Evolutionary conservation across 2,797 vertebrate genomes (phyloP).

Genomic region (Semaprochilodus insignis): DNA sequence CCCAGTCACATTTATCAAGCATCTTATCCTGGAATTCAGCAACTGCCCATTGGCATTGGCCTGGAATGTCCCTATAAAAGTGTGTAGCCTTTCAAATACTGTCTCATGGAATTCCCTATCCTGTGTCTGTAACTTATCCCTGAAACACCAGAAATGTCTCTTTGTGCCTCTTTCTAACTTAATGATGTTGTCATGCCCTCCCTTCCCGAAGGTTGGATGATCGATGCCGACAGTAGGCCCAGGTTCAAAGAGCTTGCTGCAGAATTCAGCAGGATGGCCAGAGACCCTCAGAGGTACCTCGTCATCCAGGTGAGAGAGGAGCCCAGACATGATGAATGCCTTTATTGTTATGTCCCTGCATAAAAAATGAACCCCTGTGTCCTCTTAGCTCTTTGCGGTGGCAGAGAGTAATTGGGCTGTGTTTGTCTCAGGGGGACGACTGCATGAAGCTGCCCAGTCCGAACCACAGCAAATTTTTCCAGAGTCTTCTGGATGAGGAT

Average conservation of each 20-base stretch:
- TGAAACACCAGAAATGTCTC: neutral
- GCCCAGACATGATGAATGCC: neutral
- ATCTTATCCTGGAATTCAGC: neutral
- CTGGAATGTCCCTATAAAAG: no score
- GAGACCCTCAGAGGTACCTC: conserved; percentile 97
- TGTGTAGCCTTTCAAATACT: neutral
- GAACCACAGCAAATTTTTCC: conserved; percentile 97
- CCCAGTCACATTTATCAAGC: neutral
- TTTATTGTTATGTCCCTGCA: neutral
- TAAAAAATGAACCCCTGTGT: neutral
- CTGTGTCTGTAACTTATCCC: neutral
- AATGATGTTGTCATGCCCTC: neutral
- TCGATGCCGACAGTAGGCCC: conserved; percentile 96
- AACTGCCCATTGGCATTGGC: neutral
- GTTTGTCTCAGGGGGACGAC: conserved; percentile 86
- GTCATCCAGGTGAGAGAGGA: conserved; percentile 90
- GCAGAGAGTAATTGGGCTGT: neutral
- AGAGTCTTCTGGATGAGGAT: conserved; percentile 95
- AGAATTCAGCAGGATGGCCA: conserved; percentile 98
- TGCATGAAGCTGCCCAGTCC: conserved; percentile 97
- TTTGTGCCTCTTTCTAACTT: no score
- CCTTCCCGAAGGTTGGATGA: conserved; percentile 92
- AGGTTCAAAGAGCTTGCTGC: conserved; percentile 98
- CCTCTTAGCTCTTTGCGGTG: neutral
- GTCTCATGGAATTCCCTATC: neutral